Conservation (phyloP, 1,140 invertebrate species). For the Drosophila triauraria region DNA sequence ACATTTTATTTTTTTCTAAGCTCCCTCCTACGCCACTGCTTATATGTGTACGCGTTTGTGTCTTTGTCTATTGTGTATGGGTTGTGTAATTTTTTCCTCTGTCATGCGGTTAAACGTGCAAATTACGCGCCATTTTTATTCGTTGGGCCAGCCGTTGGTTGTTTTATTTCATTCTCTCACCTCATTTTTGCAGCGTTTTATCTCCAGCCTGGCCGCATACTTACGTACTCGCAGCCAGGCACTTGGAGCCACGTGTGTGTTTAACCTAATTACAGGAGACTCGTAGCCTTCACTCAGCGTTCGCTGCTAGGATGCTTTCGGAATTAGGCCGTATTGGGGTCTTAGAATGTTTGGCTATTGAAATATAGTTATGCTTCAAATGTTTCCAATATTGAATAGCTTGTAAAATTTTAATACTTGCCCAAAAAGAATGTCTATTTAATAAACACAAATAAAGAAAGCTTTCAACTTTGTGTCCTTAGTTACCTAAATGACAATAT, state of each 20-base stretch:
- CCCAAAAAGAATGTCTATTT: too few species aligned
- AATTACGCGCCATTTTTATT: constrained; percentile 80
- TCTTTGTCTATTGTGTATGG: constrained; percentile 28
- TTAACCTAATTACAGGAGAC: constrained; percentile 72
- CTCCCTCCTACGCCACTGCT: constrained; percentile 3
- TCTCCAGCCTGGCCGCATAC: constrained; percentile 47
- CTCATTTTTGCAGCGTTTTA: constrained; percentile 72
- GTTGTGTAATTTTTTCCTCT: constrained; percentile 66
- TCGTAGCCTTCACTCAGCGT: constrained; percentile 18
- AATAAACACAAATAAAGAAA: too few species aligned
- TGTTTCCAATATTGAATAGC: not conserved
- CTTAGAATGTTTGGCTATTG: not conserved
- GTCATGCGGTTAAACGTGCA: constrained; percentile 77
- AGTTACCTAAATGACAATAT: not conserved
- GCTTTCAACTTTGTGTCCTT: not conserved
- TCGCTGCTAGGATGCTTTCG: constrained; percentile 1
- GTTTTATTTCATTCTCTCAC: constrained; percentile 78
- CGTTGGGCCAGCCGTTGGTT: constrained; percentile 55
- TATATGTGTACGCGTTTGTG: constrained; percentile 19
- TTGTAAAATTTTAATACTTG: too few species aligned
- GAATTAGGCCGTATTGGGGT: constrained; percentile 2
- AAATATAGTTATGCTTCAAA: too few species aligned
- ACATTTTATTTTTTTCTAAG: not conserved
- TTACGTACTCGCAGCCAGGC: constrained; percentile 17
- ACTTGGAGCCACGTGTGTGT: constrained; percentile 70